Base-by-base conservation (phyloP, 2,888 invertebrate genomes). In the Eubasilissa splendida region DNA sequence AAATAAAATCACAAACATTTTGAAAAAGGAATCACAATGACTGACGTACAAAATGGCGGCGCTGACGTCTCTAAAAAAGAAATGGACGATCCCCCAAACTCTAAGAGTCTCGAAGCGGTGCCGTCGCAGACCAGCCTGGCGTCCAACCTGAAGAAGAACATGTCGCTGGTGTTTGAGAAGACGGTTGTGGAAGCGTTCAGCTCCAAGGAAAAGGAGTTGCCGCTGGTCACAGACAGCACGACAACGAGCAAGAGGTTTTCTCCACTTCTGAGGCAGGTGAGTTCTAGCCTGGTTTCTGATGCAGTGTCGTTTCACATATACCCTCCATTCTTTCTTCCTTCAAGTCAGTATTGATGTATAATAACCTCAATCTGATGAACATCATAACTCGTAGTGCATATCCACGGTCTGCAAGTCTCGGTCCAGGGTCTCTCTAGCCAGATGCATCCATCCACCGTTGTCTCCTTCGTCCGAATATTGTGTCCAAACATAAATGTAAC, bases 231-330 rank as follows among this genome's bases (percentile, higher is more conserved):
- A 14, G 77, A 78, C 53, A 81, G 81, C 52, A 79, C 89, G 0
- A 88, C 85, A 63, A 89, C 89, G 31, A 88, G 89, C 2, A 85
- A 86, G 4, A 87, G 88, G 84, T 90, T 90, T 85, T 90, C 90
- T 9, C 91, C 91, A 2, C 85, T 88, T 76, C 89, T 88, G 88
- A 89, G 89, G 86, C 91, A 91, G 89, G 91, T 91, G 85, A 85
- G 60, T 80, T 42, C 22, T 22, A 22, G 22, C 22, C 22, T 22
- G 22, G 22, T 22, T 22, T 22, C 22, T 22, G 22, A 22, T 22
- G 22, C 22, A 22, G 22, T 22, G 22, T 22, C 1, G 22, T 22
- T n/a, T n/a, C n/a, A n/a, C n/a, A n/a, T n/a, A n/a, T n/a, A n/a
- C n/a, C n/a, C n/a, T n/a, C n/a, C n/a, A 22, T 22, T 22, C 22